These are phyloP conservation scores for Idaea straminata DNA, from an alignment of 2,888 invertebrate genomes.

Conservation along the genomic window DNA sequence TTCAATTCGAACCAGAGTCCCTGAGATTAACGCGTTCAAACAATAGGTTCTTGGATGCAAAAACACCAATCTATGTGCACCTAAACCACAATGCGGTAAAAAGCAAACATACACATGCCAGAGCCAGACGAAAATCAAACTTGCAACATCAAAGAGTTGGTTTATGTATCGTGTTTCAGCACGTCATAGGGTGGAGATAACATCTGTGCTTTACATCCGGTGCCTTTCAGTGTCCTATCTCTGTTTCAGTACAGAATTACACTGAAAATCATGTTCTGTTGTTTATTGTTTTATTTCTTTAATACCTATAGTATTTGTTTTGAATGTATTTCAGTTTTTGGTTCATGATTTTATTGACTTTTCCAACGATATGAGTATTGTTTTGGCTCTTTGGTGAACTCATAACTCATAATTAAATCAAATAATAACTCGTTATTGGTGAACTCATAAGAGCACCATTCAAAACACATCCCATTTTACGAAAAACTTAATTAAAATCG, in stretches of 20 bases:
- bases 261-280: conserved; percentile 17
- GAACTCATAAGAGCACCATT: too few relatives aligned
- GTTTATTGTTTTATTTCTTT: neutral
- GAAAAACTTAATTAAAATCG: too few relatives aligned
- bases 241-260: conserved; percentile 21
- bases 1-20: too few relatives aligned
- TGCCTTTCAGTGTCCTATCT: conserved; percentile 37
- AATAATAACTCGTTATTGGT: too few relatives aligned
- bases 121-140: conserved; percentile 44
- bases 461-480: too few relatives aligned
- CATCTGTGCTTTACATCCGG: conserved; percentile 52
- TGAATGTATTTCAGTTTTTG: too few relatives aligned
- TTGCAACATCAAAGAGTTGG: conserved; percentile 51
- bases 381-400: too few relatives aligned
- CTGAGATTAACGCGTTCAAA: conserved; percentile 1
- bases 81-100: conserved; percentile 3
- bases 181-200: conserved; percentile 43
- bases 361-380: too few relatives aligned
- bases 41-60: neutral
- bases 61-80: neutral
- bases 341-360: too few relatives aligned
- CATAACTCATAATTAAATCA: too few relatives aligned
- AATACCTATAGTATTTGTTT: neutral
- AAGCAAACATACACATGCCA: conserved; percentile 42
- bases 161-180: conserved; percentile 54